Evolutionary conservation across 2,797 vertebrate species (phyloP).

Genomic region (Myotis daubentonii): DNA sequence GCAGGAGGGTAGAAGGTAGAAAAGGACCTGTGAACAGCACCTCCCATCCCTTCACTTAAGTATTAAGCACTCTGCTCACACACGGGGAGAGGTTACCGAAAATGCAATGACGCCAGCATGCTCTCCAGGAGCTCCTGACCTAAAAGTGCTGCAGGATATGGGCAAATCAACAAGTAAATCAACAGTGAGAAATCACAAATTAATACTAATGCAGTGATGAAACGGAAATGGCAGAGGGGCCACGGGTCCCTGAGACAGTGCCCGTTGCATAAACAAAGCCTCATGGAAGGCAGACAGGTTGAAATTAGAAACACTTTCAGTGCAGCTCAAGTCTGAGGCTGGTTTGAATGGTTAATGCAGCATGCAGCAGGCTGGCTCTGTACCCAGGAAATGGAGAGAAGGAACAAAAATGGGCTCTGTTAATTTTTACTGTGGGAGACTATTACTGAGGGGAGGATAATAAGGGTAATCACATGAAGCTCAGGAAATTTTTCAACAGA

Average conservation of each 20-base stretch:
- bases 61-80: background rate
- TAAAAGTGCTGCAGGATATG: background rate
- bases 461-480: background rate
- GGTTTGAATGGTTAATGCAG: slow-evolving; percentile 42
- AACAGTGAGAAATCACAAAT: background rate
- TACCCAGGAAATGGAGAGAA: slow-evolving; percentile 29
- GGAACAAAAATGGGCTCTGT: background rate
- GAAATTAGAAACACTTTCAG: slow-evolving; percentile 35
- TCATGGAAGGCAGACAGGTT: background rate
- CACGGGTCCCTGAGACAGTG: background rate
- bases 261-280: slow-evolving; percentile 31
- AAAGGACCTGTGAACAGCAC: background rate
- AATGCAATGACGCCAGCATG: rapidly evolving
- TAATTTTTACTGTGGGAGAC: background rate
- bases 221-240: slow-evolving; percentile 4
- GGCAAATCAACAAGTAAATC: background rate
- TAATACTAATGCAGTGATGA: slow-evolving; percentile 3
- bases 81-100: background rate
- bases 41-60: background rate
- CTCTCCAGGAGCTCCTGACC: background rate
- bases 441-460: background rate
- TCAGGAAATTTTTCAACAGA: background rate
- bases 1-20: background rate
- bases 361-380: background rate
- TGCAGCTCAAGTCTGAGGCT: background rate